Percentiles rank a stretch among this genome's conserved stretches.
phyloP scores from a whole-genome alignment of 2,888 invertebrate species.

The Pterostichus niger region DNA sequence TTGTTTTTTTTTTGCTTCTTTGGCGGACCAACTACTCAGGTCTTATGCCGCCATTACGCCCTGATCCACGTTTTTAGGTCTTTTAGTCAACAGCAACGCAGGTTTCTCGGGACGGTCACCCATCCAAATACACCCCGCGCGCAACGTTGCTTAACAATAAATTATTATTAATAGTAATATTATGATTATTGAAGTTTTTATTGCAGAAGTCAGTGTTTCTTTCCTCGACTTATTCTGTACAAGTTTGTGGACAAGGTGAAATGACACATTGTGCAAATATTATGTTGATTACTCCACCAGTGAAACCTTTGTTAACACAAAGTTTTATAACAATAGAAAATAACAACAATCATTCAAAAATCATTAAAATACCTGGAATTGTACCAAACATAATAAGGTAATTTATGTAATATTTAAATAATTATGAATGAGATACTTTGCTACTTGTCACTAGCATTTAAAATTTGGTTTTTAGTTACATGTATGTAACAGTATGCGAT shows the following conservation, averaged over 20 bases:
- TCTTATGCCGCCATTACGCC: no score
- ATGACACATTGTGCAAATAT: not conserved
- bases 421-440: no score
- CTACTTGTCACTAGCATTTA: no score
- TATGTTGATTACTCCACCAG: not conserved
- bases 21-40: no score
- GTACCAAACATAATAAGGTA: not conserved
- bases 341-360: not conserved
- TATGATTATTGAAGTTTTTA: not conserved
- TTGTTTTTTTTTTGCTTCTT: no score
- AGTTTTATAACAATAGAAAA: constrained; percentile 13
- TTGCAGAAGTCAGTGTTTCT: not conserved
- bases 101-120: no score
- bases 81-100: no score
- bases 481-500: constrained; percentile 25
- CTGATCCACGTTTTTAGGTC: no score
- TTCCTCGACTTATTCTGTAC: not conserved
- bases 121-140: no score
- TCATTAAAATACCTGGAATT: constrained; percentile 3
- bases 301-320: not conserved
- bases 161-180: no score
- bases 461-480: not conserved
- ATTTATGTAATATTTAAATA: no score
- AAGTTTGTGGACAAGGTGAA: constrained; percentile 16
- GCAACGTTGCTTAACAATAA: no score